phyloP scores from a whole-genome alignment of 2,797 vertebrate genomes.

The Streptopelia turtur region DNA sequence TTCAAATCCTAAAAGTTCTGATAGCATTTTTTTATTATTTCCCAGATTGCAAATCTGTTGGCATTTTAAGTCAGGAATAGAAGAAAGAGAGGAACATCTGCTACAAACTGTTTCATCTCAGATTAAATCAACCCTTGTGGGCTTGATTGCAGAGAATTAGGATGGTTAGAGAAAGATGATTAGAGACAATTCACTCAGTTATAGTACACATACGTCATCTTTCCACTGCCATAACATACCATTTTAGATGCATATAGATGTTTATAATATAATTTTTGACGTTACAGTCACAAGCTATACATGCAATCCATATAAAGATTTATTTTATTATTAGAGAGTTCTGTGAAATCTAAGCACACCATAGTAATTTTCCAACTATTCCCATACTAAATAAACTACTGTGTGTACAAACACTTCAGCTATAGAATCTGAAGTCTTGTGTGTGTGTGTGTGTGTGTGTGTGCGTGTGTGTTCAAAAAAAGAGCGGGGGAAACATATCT shows the following conservation, averaged over 20 bases:
- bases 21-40: neutral
- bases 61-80: neutral
- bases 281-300: neutral
- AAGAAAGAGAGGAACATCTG: conserved; percentile 56
- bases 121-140: conserved; percentile 35
- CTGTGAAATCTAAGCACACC: conserved; percentile 18
- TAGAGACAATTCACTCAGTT: conserved; percentile 40
- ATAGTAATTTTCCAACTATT: conserved; percentile 52
- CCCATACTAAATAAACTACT: neutral
- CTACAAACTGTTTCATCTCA: conserved; percentile 25
- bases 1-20: neutral
- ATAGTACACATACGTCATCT: conserved; percentile 9
- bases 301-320: conserved; percentile 21
- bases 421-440: neutral
- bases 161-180: conserved; percentile 41
- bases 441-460: no score
- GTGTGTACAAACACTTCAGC: neutral
- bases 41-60: neutral
- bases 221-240: conserved; percentile 39
- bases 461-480: neutral
- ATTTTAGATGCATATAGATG: conserved; percentile 43
- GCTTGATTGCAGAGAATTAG: conserved; percentile 59
- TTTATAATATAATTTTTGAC: conserved; percentile 38
- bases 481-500: neutral
- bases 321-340: conserved; percentile 50